Evolutionary conservation across 2,797 vertebrate species (phyloP), one percentile per base, ranked within the genome.

Genomic region (Basileuterus tristriatus): DNA sequence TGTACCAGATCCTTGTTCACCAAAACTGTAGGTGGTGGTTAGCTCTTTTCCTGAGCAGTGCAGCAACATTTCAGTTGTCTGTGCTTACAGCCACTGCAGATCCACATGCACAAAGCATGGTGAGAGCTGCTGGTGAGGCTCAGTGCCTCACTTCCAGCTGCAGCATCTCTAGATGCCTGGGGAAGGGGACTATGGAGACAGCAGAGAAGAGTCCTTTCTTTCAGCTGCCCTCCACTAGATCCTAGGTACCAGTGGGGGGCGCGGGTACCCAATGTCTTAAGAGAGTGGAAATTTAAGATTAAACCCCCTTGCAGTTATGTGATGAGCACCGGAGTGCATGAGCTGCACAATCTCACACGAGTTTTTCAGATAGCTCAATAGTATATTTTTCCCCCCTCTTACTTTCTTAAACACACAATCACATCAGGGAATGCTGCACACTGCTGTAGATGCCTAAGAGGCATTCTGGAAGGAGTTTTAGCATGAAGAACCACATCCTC

Each of bases 261-360:
- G 46, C 0, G 3, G 26, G 39, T 27, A 44, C 34, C 24, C 19
- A 16, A 27, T 69, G 36, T 37, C 46, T 80, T 53, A 70, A 80
- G 22, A 83, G 36, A 59, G 37, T 64, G 27, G 32, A 71, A 46
- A 77, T 72, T 47, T 22, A 41, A 47, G 46, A 37, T 65, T 70
- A 12, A 90, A 80, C 74, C 0, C 1, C 2, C 15, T 13, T 0
- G 0, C 41, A 26, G 20, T 67, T 56, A 29, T 17, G 27, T 8
- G 2, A 19, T 27, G 22, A 55, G 32, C 46, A 63, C 17, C 24
- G 46, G n/a, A 26, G 15, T 41, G 34, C 12, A 20, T 39, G 72
- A 90, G 63, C 44, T 55, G 50, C 44, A 49, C 1, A 2, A 19
- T 37, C 32, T 41, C 58, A 32, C 9, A 3, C 0, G 3, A 59